Conservation (phyloP, 2,888 invertebrate genomes). For the Piscicola geometra region DNA sequence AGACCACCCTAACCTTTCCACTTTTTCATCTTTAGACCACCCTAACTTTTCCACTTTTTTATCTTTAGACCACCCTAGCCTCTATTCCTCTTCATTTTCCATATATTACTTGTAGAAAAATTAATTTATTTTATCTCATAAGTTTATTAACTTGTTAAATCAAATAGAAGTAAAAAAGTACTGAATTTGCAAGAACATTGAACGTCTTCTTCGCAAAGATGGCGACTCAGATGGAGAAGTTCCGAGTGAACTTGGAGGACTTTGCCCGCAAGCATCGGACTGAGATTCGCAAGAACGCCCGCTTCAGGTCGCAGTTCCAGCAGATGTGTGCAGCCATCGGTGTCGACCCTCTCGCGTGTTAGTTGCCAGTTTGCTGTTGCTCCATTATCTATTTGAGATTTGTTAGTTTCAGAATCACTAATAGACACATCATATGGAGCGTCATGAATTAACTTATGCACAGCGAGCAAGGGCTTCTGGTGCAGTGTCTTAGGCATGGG, state of each 20-base stretch:
- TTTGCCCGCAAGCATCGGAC: constrained; percentile 90
- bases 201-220: constrained; percentile 56
- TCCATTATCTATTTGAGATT: background rate
- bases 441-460: too few species aligned
- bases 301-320: constrained; percentile 88
- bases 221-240: constrained; percentile 87
- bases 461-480: constrained; percentile 77
- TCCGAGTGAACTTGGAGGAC: constrained; percentile 83
- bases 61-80: too few species aligned
- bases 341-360: constrained; percentile 92
- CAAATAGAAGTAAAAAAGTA: constrained; percentile 14
- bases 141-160: background rate
- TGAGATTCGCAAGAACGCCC: constrained; percentile 88
- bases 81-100: background rate
- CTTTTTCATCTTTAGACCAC: too few species aligned
- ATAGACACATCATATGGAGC: background rate
- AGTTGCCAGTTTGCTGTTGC: constrained; percentile 49
- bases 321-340: constrained; percentile 99
- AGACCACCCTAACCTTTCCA: too few species aligned
- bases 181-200: background rate
- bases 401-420: background rate
- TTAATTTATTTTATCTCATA: constrained; percentile 1
- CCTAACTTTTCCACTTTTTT: too few species aligned
- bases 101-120: background rate
- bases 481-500: constrained; percentile 91